phyloP scores from a whole-genome alignment of 2,888 invertebrate genomes.

The Cynaeus angustus region DNA sequence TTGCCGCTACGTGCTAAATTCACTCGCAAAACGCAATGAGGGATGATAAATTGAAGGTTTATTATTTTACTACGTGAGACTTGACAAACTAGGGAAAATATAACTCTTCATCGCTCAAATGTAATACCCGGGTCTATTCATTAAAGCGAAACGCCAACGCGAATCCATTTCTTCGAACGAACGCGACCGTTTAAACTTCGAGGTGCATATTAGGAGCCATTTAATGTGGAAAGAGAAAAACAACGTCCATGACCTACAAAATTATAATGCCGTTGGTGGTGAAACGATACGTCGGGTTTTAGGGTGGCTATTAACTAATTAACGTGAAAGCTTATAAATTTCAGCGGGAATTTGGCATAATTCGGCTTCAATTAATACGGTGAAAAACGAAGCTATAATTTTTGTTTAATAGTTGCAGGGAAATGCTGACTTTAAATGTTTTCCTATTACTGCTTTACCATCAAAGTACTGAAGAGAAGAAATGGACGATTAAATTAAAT shows the following conservation, averaged over 20 bases:
- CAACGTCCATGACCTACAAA: slow-evolving; percentile 2
- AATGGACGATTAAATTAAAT: too few relatives aligned
- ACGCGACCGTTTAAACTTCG: slow-evolving; percentile 12
- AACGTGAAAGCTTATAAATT: slow-evolving; percentile 1
- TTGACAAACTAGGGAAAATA: slow-evolving; percentile 38
- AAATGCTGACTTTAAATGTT: too few relatives aligned
- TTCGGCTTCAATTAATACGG: slow-evolving; percentile 3
- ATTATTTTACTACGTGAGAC: slow-evolving; percentile 49
- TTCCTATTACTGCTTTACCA: too few relatives aligned
- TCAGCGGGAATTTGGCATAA: slow-evolving; percentile 3
- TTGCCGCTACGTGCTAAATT: slow-evolving; percentile 49
- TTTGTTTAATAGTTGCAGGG: too few relatives aligned
- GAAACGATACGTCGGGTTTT: slow-evolving; percentile 4
- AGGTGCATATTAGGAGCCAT: slow-evolving; percentile 13
- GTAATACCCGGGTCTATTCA: slow-evolving; percentile 28
- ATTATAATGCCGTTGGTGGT: not conserved
- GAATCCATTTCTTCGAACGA: slow-evolving; percentile 9
- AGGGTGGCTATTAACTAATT: slow-evolving; percentile 3
- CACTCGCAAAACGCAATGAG: slow-evolving; percentile 43
- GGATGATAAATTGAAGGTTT: slow-evolving; percentile 50
- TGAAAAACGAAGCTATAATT: too few relatives aligned
- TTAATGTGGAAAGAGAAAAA: slow-evolving; percentile 8
- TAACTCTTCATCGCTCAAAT: slow-evolving; percentile 36
- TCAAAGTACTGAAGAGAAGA: too few relatives aligned
- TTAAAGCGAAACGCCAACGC: slow-evolving; percentile 2